phyloP scores from a whole-genome alignment of 2,888 invertebrate genomes.

The Rugalucina vietnamica region DNA sequence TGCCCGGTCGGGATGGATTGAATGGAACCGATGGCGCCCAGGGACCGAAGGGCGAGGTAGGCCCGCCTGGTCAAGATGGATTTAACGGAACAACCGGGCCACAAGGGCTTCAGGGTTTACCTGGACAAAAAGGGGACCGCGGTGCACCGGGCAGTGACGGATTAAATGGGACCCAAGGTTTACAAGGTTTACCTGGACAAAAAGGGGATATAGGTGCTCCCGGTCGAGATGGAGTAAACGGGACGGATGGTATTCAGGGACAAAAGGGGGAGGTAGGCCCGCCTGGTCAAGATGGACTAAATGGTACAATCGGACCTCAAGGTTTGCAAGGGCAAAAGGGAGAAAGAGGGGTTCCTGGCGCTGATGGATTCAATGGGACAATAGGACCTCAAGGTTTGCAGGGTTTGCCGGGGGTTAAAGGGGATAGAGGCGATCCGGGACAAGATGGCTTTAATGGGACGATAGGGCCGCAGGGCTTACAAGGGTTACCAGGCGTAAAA shows the following conservation, averaged over 20 bases:
- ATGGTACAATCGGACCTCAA: slow-evolving; percentile 12
- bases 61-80: neutral
- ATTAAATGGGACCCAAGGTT: slow-evolving; percentile 11
- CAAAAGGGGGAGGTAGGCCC: too few relatives aligned
- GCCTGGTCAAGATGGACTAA: neutral
- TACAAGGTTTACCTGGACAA: slow-evolving; percentile 14
- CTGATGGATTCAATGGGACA: neutral
- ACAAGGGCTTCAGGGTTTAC: slow-evolving; percentile 7
- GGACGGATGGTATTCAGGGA: neutral
- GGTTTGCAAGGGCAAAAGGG: slow-evolving; percentile 33
- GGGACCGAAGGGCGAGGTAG: slow-evolving; percentile 1
- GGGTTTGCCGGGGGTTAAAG: slow-evolving; percentile 26
- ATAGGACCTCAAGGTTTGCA: slow-evolving; percentile 4
- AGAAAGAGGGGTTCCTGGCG: neutral
- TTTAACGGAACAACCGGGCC: neutral
- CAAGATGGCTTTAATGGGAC: neutral
- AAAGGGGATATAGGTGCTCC: neutral
- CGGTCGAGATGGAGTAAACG: too few relatives aligned
- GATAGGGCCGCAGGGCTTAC: slow-evolving; percentile 12
- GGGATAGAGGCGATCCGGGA: slow-evolving; percentile 13
- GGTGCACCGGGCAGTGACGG: slow-evolving; percentile 8
- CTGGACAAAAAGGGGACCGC: slow-evolving; percentile 23
- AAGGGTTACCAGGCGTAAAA: neutral
- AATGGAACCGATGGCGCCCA: slow-evolving; percentile 13
- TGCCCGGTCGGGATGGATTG: slow-evolving; percentile 2